A percentile compares a stretch with the other conserved stretches of the same genome.
Conservation (phyloP, 2,113 vertebrate genomes). For the Dinomys branickii region DNA sequence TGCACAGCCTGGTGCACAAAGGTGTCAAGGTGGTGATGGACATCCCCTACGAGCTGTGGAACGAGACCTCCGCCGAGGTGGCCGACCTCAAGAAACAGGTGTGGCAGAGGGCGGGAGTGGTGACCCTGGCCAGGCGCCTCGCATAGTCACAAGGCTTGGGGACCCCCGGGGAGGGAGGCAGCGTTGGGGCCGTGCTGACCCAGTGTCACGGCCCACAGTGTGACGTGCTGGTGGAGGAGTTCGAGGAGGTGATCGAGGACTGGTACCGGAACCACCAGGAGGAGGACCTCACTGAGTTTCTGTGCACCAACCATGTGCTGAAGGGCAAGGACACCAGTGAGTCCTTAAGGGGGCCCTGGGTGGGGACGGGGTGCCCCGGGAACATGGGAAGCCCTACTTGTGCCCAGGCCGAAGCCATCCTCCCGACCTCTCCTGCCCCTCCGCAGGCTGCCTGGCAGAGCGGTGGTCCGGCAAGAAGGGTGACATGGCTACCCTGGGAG, state of each 20-base stretch:
- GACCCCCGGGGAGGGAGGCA: background rate
- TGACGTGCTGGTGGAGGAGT: slow-evolving; percentile 95
- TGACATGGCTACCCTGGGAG: slow-evolving; percentile 84
- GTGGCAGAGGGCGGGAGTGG: background rate
- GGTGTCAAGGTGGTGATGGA: slow-evolving; percentile 99
- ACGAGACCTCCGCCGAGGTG: slow-evolving; percentile 97
- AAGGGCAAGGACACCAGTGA: slow-evolving; percentile 95
- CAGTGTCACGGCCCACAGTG: slow-evolving; percentile 86
- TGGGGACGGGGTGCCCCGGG: background rate
- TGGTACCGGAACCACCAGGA: slow-evolving; percentile 97
- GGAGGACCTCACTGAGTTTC: slow-evolving; percentile 93
- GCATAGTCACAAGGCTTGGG: background rate
- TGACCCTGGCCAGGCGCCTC: background rate
- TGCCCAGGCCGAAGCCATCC: background rate
- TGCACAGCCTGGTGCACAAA: slow-evolving; percentile 96
- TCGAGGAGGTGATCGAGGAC: slow-evolving; percentile 97
- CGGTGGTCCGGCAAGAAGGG: slow-evolving; percentile 92
- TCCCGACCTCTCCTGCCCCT: background rate
- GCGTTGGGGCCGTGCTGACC: background rate
- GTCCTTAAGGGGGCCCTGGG: slow-evolving; percentile 41
- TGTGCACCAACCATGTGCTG: slow-evolving; percentile 95
- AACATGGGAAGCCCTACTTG: background rate
- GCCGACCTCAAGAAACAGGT: slow-evolving; percentile 99
- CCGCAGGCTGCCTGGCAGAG: slow-evolving; percentile 85
- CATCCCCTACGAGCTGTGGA: slow-evolving; percentile 98